Base-by-base conservation (phyloP, 2,113 vertebrate genomes). In the Zapornia atra region DNA sequence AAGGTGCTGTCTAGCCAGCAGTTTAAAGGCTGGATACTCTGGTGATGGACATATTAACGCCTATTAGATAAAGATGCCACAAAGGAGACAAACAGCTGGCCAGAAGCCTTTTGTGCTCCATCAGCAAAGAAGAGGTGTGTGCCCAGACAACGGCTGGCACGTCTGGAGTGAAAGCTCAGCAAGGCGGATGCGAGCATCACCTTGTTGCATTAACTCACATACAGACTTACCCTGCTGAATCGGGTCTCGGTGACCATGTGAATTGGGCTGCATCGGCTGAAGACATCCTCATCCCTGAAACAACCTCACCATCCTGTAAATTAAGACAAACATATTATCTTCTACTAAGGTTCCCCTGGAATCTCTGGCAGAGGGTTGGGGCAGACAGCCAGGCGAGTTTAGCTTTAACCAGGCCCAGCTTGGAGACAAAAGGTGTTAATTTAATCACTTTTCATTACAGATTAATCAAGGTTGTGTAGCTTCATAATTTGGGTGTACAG, bases 61-160 rank as follows among this genome's bases (percentile, higher is more conserved):
- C 28, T 11, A 12, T 25, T 15, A 59, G 42, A 71, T 77, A 48
- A 72, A 79, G 38, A 34, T 20, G 59, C 25, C 59, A 60, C 36
- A 5, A 21, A 46, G 44, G 65, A 83, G 5, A 42, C 2, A 4
- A 71, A 44, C 16, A 3, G 1, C 64, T 57, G 29, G 28, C 24
- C 25, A n/a, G 76, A 59, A 59, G 25, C 13, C 18, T 72, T 72
- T 72, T 78, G 60, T 54, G 63, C 17, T 57, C 29, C 25, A 60
- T 53, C n/a, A 65, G 33, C 44, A 60, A 64, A 86, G 51, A 51
- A 5, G 28, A 33, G 53, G 10, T 1, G 3, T 6, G 33, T 57
- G 48, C 8, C 36, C 44, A 71, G 38, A n/a, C 44, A 82, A 54
- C 1, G 0, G 40, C 46, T 42, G 53, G 33, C 1, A 0, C 10